Percentiles rank a stretch among this genome's conserved stretches.
phyloP scores from a whole-genome alignment of 2,797 vertebrate species.

The Channallabes apus region DNA sequence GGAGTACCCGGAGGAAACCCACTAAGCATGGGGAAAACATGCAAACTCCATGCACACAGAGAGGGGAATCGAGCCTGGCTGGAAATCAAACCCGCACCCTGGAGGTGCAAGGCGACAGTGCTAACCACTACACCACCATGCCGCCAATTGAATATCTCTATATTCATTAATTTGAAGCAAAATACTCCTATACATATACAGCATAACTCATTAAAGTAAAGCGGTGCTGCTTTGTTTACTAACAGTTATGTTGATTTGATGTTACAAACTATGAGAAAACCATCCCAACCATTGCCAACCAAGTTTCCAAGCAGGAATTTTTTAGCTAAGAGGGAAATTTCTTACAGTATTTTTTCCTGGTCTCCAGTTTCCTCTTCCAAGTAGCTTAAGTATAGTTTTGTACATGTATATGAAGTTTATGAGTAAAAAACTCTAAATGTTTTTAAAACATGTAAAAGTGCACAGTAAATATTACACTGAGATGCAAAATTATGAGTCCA shows the following conservation, averaged over 20 bases:
- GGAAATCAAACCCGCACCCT: too few species aligned
- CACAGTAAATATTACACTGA: background rate
- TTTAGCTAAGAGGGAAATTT: background rate
- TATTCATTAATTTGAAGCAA: background rate
- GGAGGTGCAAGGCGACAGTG: too few species aligned
- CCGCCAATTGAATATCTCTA: too few species aligned
- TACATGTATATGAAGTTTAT: too few species aligned
- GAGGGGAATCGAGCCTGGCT: too few species aligned
- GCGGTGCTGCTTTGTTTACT: too few species aligned
- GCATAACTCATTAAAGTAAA: background rate
- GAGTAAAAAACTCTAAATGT: background rate
- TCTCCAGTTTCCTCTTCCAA: too few species aligned
- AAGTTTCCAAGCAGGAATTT: background rate
- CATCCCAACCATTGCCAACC: background rate
- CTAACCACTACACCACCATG: too few species aligned
- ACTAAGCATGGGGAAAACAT: too few species aligned
- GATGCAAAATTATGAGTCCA: too few species aligned
- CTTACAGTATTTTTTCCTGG: background rate
- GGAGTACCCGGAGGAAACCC: too few species aligned
- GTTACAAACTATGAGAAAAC: background rate
- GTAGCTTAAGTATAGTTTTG: background rate
- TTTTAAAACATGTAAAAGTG: background rate
- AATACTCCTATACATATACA: background rate
- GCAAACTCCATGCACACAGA: too few species aligned
- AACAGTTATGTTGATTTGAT: background rate